These are phyloP conservation scores for Geotrypetes seraphini DNA, from an alignment of 2,797 vertebrate genomes.

Conservation along the genomic window DNA sequence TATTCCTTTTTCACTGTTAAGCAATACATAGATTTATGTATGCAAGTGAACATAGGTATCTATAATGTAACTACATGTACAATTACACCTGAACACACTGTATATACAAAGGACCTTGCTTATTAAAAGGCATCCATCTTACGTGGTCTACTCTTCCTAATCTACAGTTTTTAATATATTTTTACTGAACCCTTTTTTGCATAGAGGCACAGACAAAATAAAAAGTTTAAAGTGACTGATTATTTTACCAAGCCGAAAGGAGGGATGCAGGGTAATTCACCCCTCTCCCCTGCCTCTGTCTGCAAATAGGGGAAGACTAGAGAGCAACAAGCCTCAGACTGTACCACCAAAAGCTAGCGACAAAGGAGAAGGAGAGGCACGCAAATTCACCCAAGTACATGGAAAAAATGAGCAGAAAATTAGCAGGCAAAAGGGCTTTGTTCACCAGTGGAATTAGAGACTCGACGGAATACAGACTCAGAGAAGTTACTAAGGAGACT, in stretches of 20 bases:
- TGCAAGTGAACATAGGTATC: slow-evolving; percentile 24
- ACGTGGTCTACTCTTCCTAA: no score
- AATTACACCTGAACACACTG: slow-evolving; percentile 18
- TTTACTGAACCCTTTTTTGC: no score
- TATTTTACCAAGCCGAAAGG: slow-evolving; percentile 19
- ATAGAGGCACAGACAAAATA: background rate
- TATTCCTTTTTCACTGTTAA: slow-evolving; percentile 8
- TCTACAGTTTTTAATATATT: no score
- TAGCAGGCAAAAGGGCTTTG: slow-evolving; percentile 9
- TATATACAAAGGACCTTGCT: slow-evolving; percentile 28
- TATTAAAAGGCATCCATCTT: no score
- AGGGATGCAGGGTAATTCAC: slow-evolving; percentile 23
- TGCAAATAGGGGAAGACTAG: slow-evolving; percentile 40
- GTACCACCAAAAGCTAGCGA: slow-evolving; percentile 30
- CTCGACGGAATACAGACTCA: slow-evolving; percentile 36
- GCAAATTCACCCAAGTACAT: slow-evolving; percentile 18
- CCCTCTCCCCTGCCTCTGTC: no score
- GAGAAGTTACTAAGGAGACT: slow-evolving; percentile 64
- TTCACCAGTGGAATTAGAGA: slow-evolving; percentile 25
- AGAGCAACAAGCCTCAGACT: slow-evolving; percentile 32
- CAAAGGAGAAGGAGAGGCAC: background rate
- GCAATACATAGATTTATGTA: slow-evolving; percentile 15
- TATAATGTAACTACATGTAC: no score
- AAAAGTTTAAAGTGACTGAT: slow-evolving; percentile 21
- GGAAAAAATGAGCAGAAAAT: background rate